Evolutionary conservation across 53 echinoderm and acorn worm species (phyloP).

Genomic region (Temnopleurus reevesii): DNA sequence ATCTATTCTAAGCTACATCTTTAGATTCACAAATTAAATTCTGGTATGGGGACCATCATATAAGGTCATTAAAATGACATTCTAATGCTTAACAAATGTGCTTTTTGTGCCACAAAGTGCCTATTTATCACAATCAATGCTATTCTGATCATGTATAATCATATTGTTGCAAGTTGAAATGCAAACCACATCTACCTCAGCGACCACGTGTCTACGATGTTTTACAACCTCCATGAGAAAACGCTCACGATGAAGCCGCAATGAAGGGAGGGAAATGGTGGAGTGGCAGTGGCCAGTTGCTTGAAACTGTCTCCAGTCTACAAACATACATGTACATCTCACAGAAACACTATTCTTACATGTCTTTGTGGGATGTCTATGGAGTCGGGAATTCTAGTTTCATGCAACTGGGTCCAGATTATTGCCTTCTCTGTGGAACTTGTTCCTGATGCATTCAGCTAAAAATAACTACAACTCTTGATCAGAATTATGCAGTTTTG

Average conservation of each 20-base stretch:
- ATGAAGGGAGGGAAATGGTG: background rate
- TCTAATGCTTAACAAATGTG: conserved; percentile 26
- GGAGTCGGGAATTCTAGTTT: too few relatives aligned
- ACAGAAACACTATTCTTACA: too few relatives aligned
- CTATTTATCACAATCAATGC: background rate
- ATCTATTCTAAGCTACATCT: too few relatives aligned
- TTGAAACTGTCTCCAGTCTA: too few relatives aligned
- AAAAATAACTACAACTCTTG: conserved; percentile 2
- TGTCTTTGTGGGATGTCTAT: too few relatives aligned
- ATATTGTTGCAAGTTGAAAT: background rate
- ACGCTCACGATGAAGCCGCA: background rate
- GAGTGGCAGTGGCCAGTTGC: background rate
- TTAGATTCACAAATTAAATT: too few relatives aligned
- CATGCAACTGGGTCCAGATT: too few relatives aligned
- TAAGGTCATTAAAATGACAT: conserved; percentile 14
- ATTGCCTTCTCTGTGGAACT: background rate
- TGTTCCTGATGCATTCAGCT: conserved; percentile 2
- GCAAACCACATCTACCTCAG: background rate
- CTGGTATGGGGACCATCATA: too few relatives aligned
- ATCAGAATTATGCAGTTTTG: conserved; percentile 33
- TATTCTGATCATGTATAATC: conserved; percentile 27
- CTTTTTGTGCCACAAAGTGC: conserved; percentile 31
- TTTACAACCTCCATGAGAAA: background rate
- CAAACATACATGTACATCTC: too few relatives aligned
- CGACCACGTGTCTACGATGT: background rate